A percentile compares a stretch with the other conserved stretches of the same genome.
These are phyloP conservation scores for Megaceryle torquata DNA, from an alignment of 2,113 vertebrate genomes.

Conservation along the genomic window DNA sequence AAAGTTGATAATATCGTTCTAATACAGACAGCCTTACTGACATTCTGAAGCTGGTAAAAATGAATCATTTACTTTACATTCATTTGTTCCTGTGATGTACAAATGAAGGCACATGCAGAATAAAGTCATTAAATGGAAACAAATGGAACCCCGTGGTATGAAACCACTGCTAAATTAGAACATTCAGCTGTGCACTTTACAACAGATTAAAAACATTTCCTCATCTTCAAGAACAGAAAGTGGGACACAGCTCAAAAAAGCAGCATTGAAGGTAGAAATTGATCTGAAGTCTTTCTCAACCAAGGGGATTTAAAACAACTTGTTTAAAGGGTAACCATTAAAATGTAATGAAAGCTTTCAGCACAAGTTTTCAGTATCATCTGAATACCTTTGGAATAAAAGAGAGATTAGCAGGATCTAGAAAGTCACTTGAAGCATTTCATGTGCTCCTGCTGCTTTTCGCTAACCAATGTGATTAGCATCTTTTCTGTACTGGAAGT, in stretches of 20 bases:
- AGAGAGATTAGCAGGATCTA: background rate
- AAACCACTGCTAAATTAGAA: background rate
- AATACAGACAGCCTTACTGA: background rate
- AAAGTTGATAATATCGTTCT: background rate
- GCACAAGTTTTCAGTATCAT: background rate
- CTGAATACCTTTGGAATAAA: background rate
- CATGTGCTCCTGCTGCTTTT: background rate
- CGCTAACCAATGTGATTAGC: background rate
- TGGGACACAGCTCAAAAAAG: background rate
- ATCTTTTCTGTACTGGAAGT: background rate
- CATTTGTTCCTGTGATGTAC: background rate
- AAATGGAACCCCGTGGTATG: background rate
- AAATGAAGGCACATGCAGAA: background rate
- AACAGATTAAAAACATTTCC: background rate
- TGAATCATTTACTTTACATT: background rate
- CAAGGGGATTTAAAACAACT: background rate
- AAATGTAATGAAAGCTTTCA: constrained; percentile 11
- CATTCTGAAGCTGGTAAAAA: background rate
- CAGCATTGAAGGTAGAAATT: background rate
- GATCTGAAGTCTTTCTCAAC: background rate
- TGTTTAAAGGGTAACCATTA: background rate
- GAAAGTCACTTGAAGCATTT: background rate
- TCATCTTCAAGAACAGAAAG: constrained; percentile 20
- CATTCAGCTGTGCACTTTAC: background rate
- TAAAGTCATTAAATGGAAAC: background rate